Evolutionary conservation across 2,797 vertebrate genomes (phyloP), one percentile per base, ranked within the genome.

Genomic region (Heterohyrax brucei): DNA sequence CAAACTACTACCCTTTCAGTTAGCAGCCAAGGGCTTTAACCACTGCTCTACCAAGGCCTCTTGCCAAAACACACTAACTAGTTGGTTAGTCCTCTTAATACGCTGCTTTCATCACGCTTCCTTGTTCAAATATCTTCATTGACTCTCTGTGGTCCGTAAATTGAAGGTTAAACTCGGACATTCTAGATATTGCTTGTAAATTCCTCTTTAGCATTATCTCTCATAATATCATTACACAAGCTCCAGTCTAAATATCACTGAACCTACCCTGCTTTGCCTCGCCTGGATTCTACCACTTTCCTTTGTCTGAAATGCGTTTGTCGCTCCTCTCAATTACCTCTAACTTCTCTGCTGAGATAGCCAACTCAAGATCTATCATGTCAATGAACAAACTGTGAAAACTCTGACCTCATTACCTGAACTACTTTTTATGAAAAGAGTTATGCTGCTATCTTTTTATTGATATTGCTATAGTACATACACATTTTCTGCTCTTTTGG

Each of bases 191-290:
- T 87, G 33, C 73, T 50, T 46, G 50, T 59, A 82, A 21, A 39
- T 89, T 91, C 61, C n/a, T 66, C 82, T 91, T 92, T 68, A 59
- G 46, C 9, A 61, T 94, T 84, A n/a, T 76, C 28, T 81, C 19
- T 85, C 22, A 78, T 44, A 87, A 86, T 79, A 90, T 76, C 50
- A 87, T 91, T 87, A 92, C 76, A 85, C n/a, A 75, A 88, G 92
- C 30, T 93, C 46, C 39, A 97, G 82, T 28, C 70, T 92, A 92
- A 93, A 78, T 5, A 19, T 50, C 75, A 94, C 44, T 84, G 84
- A 87, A 70, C 73, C 89, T 33, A 70, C 62, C 24, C 30, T 81
- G 66, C 13, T 81, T 30, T 85, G 56, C 61, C 86, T 75, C 13
- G 48, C 68, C 82, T 56, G 62, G 70, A 81, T 70, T 18, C 44